Base-by-base conservation (phyloP, 1,140 invertebrate genomes). In the Luehdorfia chinensis region DNA sequence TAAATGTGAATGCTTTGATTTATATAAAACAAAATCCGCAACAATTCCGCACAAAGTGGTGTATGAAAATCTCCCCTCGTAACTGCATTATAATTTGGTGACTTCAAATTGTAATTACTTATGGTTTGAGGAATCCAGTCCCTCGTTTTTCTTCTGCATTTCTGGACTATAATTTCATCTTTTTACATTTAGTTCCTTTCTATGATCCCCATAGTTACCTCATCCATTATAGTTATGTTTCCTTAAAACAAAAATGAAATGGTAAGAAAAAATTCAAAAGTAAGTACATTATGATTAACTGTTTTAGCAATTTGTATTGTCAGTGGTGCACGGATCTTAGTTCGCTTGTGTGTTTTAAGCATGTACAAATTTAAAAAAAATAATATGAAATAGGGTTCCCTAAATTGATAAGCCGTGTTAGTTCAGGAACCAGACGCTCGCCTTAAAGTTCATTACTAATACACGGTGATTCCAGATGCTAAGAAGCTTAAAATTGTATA, bases 41-140 rank as follows among this genome's bases (percentile, higher is more conserved):
- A 30, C n/a, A 32, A 47, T 6, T 58, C 55, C 57, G 39, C 45
- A 39, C 47, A 59, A 43, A 80, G 81, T 85, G 81, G 81, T 85
- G 79, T 84, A 56, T 59, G 53, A 52, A 59, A 79, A 87, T 88
- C 87, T 88, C 87, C 84, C 77, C 87, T 88, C 84, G 85, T 87
- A 84, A 87, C 87, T 88, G 87, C 79, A 88, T 87, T 87, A 75
- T 73, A 84, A 78, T 78, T 81, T 85, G 84, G 85, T 85, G 74
- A 85, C 84, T 86, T 84, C 80, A 84, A 75, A 84, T 75, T 84
- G 80, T 84, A 84, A 84, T 79, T 73, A 80, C 80, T 80, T 75
- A 71, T 78, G 80, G 75, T 81, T 78, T 78, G 72, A 79, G 77
- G 77, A 81, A 78, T 75, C 77, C 76, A 81, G 75, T 77, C 55